These are phyloP conservation scores for Anarrhichthys ocellatus DNA, from an alignment of 2,113 vertebrate species.

Conservation along the genomic window DNA sequence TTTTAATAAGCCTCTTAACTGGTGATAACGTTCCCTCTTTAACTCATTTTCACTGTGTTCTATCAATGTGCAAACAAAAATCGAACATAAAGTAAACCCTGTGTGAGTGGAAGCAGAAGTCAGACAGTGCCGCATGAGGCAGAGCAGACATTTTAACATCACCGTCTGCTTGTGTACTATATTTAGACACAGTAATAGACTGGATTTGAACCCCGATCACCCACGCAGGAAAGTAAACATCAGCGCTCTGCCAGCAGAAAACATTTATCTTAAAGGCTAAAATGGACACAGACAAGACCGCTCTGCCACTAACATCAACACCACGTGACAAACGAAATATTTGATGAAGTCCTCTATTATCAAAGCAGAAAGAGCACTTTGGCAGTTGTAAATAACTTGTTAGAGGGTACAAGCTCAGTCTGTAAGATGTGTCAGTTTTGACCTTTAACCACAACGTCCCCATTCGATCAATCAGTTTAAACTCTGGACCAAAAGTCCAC, in stretches of 20 bases:
- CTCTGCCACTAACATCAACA: conserved; percentile 9
- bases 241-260: conserved; percentile 37
- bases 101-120: conserved; percentile 33
- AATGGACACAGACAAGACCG: conserved; percentile 27
- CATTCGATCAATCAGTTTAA: background rate
- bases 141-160: conserved; percentile 49
- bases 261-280: conserved; percentile 35
- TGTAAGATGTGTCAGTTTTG: background rate
- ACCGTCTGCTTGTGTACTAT: conserved; percentile 50
- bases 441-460: background rate
- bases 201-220: conserved; percentile 42
- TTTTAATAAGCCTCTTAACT: conserved; percentile 7
- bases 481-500: background rate
- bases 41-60: background rate
- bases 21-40: background rate
- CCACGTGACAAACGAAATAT: conserved; percentile 5
- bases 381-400: background rate
- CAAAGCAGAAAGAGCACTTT: background rate
- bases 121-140: conserved; percentile 16
- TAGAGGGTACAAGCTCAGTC: background rate
- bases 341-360: background rate
- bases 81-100: background rate
- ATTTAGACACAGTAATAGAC: conserved; percentile 51
- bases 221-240: conserved; percentile 43
- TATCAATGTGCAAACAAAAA: conserved; percentile 18